Base-by-base conservation (phyloP, 2,797 vertebrate genomes). In the Platalea minor region DNA sequence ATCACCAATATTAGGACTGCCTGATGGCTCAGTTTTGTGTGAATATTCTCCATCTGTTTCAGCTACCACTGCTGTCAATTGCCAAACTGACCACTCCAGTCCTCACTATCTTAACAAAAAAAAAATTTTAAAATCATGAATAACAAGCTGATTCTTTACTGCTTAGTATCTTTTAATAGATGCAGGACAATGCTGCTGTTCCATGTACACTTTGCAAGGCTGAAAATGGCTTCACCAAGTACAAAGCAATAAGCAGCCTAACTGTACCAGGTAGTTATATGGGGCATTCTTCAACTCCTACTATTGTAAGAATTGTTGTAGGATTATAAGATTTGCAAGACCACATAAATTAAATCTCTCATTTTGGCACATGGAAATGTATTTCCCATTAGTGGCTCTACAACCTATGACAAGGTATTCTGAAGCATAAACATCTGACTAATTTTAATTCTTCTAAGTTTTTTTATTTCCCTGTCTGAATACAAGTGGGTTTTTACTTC, bases 121-220 rank as follows among this genome's bases (percentile, higher is more conserved):
- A 43, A 31, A 43, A 48, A 20, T 9, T 2, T 1, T 2, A 28
- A 56, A 11, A 8, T 20, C 5, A 2, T 17, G 6, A 53, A 31
- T 20, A 35, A 23, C 12, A 45, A 76, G 43, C 45, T 19, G 10
- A 45, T 46, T 77, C 20, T 81, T 69, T 86, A 43, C 17, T 63
- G 13, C 31, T 43, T 89, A 46, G 4, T 12, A 45, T 43, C 39
- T 29, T 70, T 73, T 39, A 31, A 17, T 20, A 70, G 19, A 35
- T 43, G 18, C 13, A 53, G n/a, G 13, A 31, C 17, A 76, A 35
- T 11, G 11, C 2, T 74, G 37, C 46, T 78, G 9, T 65, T 88
- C 37, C 28, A 43, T 9, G 26, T n/a, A 61, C 7, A 26, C 2
- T 17, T 57, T 65, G 23, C 28, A 79, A 65, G 9, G 24, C 28